Conservation (phyloP, 2,113 vertebrate genomes). For the Falco punctatus region DNA sequence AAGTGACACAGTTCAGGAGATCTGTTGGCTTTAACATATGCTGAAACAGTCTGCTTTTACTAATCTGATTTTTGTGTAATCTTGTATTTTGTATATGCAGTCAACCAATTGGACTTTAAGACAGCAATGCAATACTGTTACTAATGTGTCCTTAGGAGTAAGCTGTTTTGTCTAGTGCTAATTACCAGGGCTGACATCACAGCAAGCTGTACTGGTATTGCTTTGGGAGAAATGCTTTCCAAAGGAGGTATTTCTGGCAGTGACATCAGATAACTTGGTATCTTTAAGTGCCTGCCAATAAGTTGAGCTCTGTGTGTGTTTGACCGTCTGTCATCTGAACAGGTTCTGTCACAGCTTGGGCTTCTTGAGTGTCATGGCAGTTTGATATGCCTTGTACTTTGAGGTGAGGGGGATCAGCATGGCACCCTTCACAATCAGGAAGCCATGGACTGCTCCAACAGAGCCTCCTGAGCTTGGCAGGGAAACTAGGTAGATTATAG, state of each 20-base stretch:
- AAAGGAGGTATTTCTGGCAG: slow-evolving; percentile 25
- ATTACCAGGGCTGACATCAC: neutral
- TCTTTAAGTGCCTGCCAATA: neutral
- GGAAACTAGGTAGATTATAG: neutral
- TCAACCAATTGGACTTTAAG: neutral
- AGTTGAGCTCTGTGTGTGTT: neutral
- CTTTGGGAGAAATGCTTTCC: neutral
- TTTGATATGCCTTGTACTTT: neutral
- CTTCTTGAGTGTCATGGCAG: neutral
- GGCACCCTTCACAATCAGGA: neutral
- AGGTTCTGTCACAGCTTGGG: neutral
- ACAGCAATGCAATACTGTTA: neutral
- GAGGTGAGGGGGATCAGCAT: neutral
- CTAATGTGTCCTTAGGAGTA: neutral
- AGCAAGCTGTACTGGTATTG: neutral
- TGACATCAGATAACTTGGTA: neutral
- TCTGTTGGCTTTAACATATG: neutral
- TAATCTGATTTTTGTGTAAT: neutral
- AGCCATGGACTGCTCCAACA: neutral
- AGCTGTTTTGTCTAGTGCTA: neutral
- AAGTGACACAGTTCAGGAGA: neutral
- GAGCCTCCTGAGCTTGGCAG: rapidly evolving
- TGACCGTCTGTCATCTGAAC: neutral
- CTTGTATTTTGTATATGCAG: neutral
- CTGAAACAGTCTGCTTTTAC: neutral